phyloP scores from a whole-genome alignment of 1,140 invertebrate genomes.

The Pseudobourletiella spinata region DNA sequence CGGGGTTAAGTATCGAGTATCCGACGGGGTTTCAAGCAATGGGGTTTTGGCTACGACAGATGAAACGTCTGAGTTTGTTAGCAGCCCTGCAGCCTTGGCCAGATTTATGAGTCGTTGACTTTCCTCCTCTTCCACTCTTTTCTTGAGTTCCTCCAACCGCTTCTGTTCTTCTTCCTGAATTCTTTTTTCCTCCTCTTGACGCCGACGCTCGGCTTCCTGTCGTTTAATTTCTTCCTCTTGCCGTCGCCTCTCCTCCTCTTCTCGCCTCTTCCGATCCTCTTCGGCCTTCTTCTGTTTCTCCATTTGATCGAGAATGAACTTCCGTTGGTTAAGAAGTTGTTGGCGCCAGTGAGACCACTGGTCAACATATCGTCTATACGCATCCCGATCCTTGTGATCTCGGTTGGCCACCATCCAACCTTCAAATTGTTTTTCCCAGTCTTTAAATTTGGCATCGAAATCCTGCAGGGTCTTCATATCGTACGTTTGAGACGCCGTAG shows the following conservation, averaged over 20 bases:
- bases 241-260: not conserved
- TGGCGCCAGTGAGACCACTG: constrained; percentile 28
- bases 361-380: constrained; percentile 24
- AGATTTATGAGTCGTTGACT: too few relatives aligned
- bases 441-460: constrained; percentile 30
- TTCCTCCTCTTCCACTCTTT: too few relatives aligned
- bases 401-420: constrained; percentile 26
- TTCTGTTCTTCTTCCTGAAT: too few relatives aligned
- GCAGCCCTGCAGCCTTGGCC: too few relatives aligned
- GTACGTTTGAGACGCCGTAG: constrained; percentile 6
- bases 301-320: constrained; percentile 30
- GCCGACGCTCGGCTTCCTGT: not conserved
- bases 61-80: too few relatives aligned
- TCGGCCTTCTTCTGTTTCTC: constrained; percentile 16
- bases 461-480: constrained; percentile 23
- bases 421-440: constrained; percentile 35
- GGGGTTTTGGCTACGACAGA: too few relatives aligned
- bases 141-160: too few relatives aligned
- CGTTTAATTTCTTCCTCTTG: not conserved
- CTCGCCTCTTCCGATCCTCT: not conserved
- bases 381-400: constrained; percentile 25
- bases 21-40: too few relatives aligned
- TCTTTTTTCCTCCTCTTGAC: not conserved
- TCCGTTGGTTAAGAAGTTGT: constrained; percentile 23
- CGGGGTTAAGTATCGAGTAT: too few relatives aligned